A percentile compares a stretch with the other conserved stretches of the same genome.
phyloP scores from a whole-genome alignment of 2,888 invertebrate genomes.

The Thera britannica region DNA sequence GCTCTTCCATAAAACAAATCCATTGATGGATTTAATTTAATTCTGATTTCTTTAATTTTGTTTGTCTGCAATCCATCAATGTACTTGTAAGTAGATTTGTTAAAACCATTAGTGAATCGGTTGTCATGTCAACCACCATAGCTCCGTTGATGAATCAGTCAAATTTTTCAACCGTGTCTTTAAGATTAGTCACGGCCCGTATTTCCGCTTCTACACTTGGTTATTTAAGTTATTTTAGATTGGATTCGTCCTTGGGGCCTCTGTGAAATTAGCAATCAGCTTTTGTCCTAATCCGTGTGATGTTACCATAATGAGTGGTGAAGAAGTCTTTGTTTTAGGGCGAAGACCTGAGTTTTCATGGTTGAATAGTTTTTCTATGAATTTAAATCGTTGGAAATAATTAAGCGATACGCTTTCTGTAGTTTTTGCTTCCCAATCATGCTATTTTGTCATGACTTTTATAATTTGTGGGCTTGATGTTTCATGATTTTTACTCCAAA shows the following conservation, averaged over 20 bases:
- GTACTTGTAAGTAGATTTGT: not conserved
- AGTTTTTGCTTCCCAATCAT: not conserved
- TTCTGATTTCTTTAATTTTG: too few species aligned
- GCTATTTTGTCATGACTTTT: not conserved
- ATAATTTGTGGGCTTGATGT: too few species aligned
- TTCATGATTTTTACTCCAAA: too few species aligned
- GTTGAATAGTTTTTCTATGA: slow-evolving; percentile 11
- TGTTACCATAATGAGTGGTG: slow-evolving; percentile 18
- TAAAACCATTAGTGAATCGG: not conserved
- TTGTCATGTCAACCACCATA: slow-evolving; percentile 1
- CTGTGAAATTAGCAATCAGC: slow-evolving; percentile 51
- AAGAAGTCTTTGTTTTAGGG: slow-evolving; percentile 30
- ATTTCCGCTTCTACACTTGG: slow-evolving; percentile 51
- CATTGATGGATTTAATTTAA: too few species aligned
- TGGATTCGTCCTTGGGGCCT: slow-evolving; percentile 47
- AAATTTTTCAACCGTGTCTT: slow-evolving; percentile 46
- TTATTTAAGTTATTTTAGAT: slow-evolving; percentile 42
- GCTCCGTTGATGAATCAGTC: slow-evolving; percentile 37
- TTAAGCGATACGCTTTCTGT: not conserved
- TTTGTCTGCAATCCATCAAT: too few species aligned
- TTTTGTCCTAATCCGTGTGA: slow-evolving; percentile 37
- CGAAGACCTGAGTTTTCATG: slow-evolving; percentile 25
- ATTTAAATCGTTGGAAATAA: not conserved
- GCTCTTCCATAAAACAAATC: too few species aligned
- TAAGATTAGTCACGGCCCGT: slow-evolving; percentile 51